Conservation (phyloP, 2,113 vertebrate species). For the Polypterus bichir region DNA sequence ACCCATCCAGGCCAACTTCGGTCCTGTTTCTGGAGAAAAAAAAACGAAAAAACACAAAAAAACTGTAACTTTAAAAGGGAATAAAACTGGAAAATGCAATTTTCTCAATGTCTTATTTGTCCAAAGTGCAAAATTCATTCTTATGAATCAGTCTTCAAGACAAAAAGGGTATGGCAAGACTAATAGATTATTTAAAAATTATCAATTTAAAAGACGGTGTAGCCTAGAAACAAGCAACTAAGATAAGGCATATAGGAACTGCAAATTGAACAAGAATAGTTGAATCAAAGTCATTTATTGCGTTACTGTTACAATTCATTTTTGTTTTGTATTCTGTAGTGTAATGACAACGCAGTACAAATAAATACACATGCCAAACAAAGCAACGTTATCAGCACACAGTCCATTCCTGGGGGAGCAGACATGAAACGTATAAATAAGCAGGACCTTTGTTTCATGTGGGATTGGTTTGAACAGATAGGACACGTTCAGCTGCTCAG, state of each 20-base stretch:
- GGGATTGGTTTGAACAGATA: too few species aligned
- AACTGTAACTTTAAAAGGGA: slow-evolving; percentile 5
- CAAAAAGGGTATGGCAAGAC: background rate
- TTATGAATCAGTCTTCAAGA: background rate
- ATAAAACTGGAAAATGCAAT: slow-evolving; percentile 7
- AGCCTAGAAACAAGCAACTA: background rate
- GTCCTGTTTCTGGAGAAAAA: slow-evolving; percentile 10
- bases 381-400: too few species aligned
- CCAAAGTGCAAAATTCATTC: background rate
- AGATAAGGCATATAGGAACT: background rate
- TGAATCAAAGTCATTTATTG: too few species aligned
- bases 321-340: too few species aligned
- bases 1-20: background rate
- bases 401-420: too few species aligned
- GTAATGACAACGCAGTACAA: too few species aligned
- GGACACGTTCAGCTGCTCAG: too few species aligned
- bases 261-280: too few species aligned
- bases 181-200: background rate
- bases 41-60: slow-evolving; percentile 8
- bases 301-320: too few species aligned
- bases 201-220: background rate
- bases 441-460: too few species aligned
- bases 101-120: background rate
- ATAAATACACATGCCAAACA: too few species aligned
- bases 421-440: too few species aligned